These are phyloP conservation scores for Chloebia gouldiae DNA, from an alignment of 2,113 vertebrate species.

Conservation along the genomic window DNA sequence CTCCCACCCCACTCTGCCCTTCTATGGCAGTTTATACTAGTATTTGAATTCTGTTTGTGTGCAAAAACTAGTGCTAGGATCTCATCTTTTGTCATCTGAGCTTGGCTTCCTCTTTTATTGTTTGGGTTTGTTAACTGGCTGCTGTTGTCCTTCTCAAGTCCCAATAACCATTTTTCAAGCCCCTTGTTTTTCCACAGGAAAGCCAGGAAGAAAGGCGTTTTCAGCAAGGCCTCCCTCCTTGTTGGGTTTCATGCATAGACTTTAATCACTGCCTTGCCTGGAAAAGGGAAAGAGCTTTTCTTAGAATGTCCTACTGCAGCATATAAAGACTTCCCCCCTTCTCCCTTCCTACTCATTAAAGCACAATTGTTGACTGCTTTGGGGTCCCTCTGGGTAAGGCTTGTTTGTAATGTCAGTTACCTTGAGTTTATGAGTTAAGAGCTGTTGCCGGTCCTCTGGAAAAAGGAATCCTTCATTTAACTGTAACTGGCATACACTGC, in stretches of 20 bases:
- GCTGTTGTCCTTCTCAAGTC: neutral
- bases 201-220: constrained; percentile 44
- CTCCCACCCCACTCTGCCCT: neutral
- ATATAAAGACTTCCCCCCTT: constrained; percentile 39
- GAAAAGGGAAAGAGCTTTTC: constrained; percentile 65
- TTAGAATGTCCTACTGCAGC: constrained; percentile 34
- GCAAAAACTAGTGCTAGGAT: neutral
- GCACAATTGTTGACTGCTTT: constrained; percentile 53
- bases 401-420: constrained; percentile 59
- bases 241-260: neutral
- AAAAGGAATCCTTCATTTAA: constrained; percentile 67
- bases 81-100: neutral
- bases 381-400: constrained; percentile 52
- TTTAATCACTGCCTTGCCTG: constrained; percentile 63
- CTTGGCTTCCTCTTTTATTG: constrained; percentile 24
- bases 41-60: neutral
- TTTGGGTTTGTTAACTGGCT: constrained; percentile 21
- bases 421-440: constrained; percentile 54
- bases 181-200: constrained; percentile 53
- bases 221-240: constrained; percentile 34
- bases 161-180: constrained; percentile 14
- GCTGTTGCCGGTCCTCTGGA: constrained; percentile 45
- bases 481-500: constrained; percentile 41
- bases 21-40: neutral
- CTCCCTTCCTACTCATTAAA: constrained; percentile 63